These are phyloP conservation scores for Nematopogon swammerdamellus DNA, from an alignment of 2,888 invertebrate genomes.

Conservation along the genomic window DNA sequence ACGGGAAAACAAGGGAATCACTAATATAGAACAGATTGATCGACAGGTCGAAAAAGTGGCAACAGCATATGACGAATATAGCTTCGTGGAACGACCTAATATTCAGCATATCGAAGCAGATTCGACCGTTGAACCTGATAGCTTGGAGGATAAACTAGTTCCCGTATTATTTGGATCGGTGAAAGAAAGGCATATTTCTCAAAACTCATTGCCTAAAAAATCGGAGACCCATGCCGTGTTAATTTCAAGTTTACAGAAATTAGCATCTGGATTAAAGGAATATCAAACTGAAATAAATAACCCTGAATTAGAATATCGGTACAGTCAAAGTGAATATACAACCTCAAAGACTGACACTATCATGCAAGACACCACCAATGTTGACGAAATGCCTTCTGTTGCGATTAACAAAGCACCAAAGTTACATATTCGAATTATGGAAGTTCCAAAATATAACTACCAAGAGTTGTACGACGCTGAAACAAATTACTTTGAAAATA, in stretches of 20 bases:
- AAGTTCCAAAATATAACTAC: conserved; percentile 14
- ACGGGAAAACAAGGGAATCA: too few relatives aligned
- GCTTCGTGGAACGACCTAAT: too few relatives aligned
- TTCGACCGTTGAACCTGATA: too few relatives aligned
- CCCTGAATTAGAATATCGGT: conserved; percentile 27
- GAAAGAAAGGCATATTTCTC: conserved; percentile 43
- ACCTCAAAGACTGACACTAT: too few relatives aligned
- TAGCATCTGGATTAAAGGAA: conserved; percentile 22
- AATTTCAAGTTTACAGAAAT: too few relatives aligned
- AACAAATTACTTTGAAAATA: conserved; percentile 2
- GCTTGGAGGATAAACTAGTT: too few relatives aligned
- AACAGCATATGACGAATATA: too few relatives aligned
- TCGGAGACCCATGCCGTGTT: too few relatives aligned
- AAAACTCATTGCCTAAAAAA: neutral
- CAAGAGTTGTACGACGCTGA: conserved; percentile 23
- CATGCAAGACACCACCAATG: conserved; percentile 7
- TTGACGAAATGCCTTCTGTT: neutral
- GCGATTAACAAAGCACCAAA: too few relatives aligned
- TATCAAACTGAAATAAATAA: conserved; percentile 32
- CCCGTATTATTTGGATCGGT: conserved; percentile 63
- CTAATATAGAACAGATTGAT: too few relatives aligned
- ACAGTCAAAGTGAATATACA: conserved; percentile 15
- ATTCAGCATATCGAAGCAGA: too few relatives aligned
- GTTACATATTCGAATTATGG: conserved; percentile 2
- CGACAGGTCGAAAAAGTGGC: too few relatives aligned